Percentiles rank a stretch among this genome's conserved stretches.
Conservation (phyloP, 23 tunicate species). For the Trididemnum clinides region DNA sequence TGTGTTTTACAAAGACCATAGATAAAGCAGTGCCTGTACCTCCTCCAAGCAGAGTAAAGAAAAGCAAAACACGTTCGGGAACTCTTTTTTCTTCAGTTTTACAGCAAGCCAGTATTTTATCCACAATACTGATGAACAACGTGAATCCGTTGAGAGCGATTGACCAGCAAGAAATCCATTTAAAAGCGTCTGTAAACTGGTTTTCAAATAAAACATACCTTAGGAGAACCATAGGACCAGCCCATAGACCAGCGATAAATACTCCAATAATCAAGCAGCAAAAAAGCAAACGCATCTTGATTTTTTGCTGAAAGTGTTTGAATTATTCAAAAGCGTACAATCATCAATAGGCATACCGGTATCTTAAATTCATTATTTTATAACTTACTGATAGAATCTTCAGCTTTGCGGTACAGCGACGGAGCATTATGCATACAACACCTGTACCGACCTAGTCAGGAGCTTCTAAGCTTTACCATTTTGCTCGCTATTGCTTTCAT, state of each 20-base stretch:
- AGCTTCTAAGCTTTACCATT: too few relatives aligned
- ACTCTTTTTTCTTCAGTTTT: not conserved
- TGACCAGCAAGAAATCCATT: not conserved
- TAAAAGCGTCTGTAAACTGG: not conserved
- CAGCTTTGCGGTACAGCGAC: too few relatives aligned
- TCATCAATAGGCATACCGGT: too few relatives aligned
- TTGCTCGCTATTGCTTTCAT: too few relatives aligned
- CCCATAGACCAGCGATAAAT: not conserved
- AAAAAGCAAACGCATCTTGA: too few relatives aligned
- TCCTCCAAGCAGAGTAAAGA: slow-evolving; percentile 1
- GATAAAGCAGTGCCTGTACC: not conserved
- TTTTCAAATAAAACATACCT: not conserved
- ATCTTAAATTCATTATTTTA: too few relatives aligned
- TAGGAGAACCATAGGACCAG: not conserved
- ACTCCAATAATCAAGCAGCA: not conserved
- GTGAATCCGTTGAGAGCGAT: not conserved
- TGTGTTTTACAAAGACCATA: not conserved
- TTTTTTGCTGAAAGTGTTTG: too few relatives aligned
- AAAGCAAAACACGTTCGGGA: not conserved
- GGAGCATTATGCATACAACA: too few relatives aligned
- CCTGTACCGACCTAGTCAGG: too few relatives aligned
- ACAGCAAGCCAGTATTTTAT: not conserved
- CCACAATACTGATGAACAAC: not conserved
- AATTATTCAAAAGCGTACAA: too few relatives aligned
- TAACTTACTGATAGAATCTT: too few relatives aligned